Conservation (phyloP, 2,797 vertebrate species). For the Gymnodraco acuticeps region DNA sequence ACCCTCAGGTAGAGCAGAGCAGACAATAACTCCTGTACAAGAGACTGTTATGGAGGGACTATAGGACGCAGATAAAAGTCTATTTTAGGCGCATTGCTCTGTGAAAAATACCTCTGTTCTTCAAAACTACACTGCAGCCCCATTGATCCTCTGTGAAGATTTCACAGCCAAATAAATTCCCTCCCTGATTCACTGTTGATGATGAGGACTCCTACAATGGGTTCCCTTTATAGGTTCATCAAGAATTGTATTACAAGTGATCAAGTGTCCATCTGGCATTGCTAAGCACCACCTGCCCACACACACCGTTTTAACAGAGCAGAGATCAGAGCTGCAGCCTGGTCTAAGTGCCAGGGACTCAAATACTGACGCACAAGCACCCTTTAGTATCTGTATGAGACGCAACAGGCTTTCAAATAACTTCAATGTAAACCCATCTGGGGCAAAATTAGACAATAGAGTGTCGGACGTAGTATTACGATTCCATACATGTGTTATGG, state of each 20-base stretch:
- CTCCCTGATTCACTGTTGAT: conserved; percentile 24
- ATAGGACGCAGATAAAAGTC: conserved; percentile 58
- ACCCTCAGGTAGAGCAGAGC: conserved; percentile 63
- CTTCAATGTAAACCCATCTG: no score
- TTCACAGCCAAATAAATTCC: conserved; percentile 6
- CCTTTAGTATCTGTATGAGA: no score
- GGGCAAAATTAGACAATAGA: no score
- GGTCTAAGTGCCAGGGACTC: no score
- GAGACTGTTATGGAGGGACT: conserved; percentile 50
- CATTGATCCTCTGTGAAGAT: neutral
- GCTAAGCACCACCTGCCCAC: conserved; percentile 43
- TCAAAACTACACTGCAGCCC: conserved; percentile 18
- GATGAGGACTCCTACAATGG: conserved; percentile 30
- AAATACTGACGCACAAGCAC: no score
- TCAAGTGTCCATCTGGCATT: conserved; percentile 64
- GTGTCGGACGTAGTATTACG: no score
- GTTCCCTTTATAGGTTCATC: conserved; percentile 49
- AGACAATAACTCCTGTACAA: conserved; percentile 63
- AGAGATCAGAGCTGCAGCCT: conserved; percentile 28
- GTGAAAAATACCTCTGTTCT: conserved; percentile 35
- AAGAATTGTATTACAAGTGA: conserved; percentile 49
- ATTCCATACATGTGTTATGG: no score
- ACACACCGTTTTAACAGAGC: conserved; percentile 26
- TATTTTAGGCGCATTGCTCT: conserved; percentile 58
- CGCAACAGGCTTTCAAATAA: no score